phyloP scores from a whole-genome alignment of 1,140 invertebrate genomes.

The Drosophila arizonae region DNA sequence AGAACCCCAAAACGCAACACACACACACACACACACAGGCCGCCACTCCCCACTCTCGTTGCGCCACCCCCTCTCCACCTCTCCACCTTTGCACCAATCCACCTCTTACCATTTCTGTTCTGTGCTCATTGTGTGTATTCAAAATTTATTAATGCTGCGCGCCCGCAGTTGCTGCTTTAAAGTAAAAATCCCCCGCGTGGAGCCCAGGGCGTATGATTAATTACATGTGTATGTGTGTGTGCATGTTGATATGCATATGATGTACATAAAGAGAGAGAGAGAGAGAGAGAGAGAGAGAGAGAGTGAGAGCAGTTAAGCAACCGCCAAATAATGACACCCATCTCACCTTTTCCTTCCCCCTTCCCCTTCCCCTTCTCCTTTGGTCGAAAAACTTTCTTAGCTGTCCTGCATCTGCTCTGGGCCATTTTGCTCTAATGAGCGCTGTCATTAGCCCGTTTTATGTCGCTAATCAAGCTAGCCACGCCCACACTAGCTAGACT shows the following conservation, averaged over 20 bases:
- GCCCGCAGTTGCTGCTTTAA: constrained; percentile 44
- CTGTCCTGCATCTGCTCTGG: constrained; percentile 5
- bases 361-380: no score
- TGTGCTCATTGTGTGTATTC: constrained; percentile 27
- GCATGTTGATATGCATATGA: background rate
- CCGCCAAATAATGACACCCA: constrained; percentile 39
- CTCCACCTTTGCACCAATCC: background rate
- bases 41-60: background rate
- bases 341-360: no score
- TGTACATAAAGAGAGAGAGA: background rate
- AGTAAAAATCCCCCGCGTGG: constrained; percentile 32
- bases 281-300: background rate
- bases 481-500: constrained; percentile 16
- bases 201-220: constrained; percentile 33
- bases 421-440: constrained; percentile 53
- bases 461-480: constrained; percentile 67
- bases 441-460: constrained; percentile 76
- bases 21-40: no score
- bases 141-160: constrained; percentile 49
- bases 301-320: constrained; percentile 13
- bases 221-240: constrained; percentile 25
- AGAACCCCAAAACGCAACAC: no score
- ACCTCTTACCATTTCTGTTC: background rate
- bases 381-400: constrained; percentile 7
- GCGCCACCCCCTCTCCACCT: background rate